Evolutionary conservation across 1,140 invertebrate genomes (phyloP), one percentile per base, ranked within the genome.

Genomic region (Temnothorax longispinosus): DNA sequence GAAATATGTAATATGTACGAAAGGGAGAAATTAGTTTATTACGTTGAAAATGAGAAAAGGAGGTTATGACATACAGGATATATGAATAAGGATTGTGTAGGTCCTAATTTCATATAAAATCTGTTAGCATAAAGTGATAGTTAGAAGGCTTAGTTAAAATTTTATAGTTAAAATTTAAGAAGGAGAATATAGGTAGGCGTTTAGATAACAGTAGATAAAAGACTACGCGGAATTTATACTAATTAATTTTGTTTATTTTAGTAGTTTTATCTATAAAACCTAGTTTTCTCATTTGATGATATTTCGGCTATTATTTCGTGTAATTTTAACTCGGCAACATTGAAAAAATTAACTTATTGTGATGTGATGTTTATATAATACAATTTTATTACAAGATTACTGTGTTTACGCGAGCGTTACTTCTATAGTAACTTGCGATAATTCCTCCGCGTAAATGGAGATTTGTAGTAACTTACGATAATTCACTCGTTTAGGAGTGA

Each of bases 1-100:
- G 27, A 27, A 27, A 27, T 27, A 27, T 27, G 27, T 27, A 47
- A 64, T 27, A 52, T 35, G 10, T 18, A 27, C 27, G 8, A 15
- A 41, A 81, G n/a, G n/a, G 18, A 38, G n/a, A 67, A 80, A 67
- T 80, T 80, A 82, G 27, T 72, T 82, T 72, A 82, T 82, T 72
- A 72, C 52, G 64, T 15, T 52, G 71, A 65, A 38, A 32, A 41
- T 11, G 32, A 35, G 27, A 62, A 15, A 62, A 62, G 32, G 18
- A 38, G 44, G 18, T 47, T 69, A 21, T 56, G 47, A 56, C 50
- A 15, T 54, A 15, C 8, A 56, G 13, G 38, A 54, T 69, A 32
- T 80, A 64, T 41, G 0, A 27, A 27, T 38, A 27, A 13, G n/a
- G 13, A 18, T 62, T 18, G n/a, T 54, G 65, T 32, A 27, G 35